Base-by-base conservation (phyloP, 1,140 invertebrate species). In the Chrysomallon squamiferum region DNA sequence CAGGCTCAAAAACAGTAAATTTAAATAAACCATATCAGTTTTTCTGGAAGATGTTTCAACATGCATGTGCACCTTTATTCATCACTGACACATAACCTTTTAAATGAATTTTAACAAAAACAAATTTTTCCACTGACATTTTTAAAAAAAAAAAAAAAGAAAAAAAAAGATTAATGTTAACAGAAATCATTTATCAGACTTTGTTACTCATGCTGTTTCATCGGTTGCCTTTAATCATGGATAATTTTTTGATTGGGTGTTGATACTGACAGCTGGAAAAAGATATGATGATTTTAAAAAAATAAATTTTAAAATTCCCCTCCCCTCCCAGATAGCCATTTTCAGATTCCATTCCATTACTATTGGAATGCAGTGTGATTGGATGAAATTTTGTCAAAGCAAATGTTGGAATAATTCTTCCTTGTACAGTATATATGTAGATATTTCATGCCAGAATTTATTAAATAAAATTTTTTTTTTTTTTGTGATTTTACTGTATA, bases 381-480 rank as follows among this genome's bases (percentile, higher is more conserved):
- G 22, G 22, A 30, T 54, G 50, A 27, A 27, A 54, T 54, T 20
- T 30, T 30, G 22, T 27, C 13, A 27, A 30, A 54, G 50, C 13
- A 54, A 54, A 30, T 30, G 22, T 27, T 54, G 29, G 18, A 54
- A 20, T 54, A 54, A 27, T 30, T 54, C 50, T 54, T 54, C 50
- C 50, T 54, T 25, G 50, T 54, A 54, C 50, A 54, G 50, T 54
- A 54, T 54, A 30, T 54, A 30, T 54, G 29, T 25, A 54, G 22
- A 54, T 30, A 54, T 54, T 54, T 54, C 50, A 54, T 54, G 50
- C 29, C 50, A 54, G 18, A 54, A 54, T 54, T 54, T 54, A 54
- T 54, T 54, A 25, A 54, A 54, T 54, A 54, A 54, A 54, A 54
- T 20, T 54, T 25, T 25, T 54, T 47, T 47, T 47, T n/a, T 54